phyloP scores from a whole-genome alignment of 2,888 invertebrate genomes.

The Eupithecia pulchellata region DNA sequence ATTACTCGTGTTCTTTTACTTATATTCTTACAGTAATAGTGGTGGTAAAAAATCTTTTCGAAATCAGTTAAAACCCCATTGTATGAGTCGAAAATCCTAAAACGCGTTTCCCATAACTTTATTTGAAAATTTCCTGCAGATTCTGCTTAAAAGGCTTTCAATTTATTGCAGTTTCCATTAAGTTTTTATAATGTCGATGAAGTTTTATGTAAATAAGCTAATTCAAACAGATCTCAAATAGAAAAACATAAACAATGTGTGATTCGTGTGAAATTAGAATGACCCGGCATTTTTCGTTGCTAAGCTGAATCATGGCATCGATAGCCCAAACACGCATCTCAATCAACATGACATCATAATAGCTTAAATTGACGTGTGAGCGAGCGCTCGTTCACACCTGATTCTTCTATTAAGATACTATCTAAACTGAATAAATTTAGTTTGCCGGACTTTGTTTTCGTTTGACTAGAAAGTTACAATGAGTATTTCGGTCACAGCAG shows the following conservation, averaged over 20 bases:
- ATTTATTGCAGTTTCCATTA: background rate
- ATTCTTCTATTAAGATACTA: constrained; percentile 26
- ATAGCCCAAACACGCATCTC: constrained; percentile 55
- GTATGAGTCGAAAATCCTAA: no score
- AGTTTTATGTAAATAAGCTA: background rate
- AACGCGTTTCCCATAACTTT: no score
- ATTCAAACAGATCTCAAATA: background rate
- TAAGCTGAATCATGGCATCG: constrained; percentile 50
- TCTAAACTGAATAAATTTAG: constrained; percentile 31
- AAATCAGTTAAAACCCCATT: no score
- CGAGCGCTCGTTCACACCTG: constrained; percentile 42
- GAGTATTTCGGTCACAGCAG: constrained; percentile 23
- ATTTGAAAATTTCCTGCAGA: no score
- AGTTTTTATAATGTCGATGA: background rate
- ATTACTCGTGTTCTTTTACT: no score
- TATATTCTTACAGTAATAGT: no score
- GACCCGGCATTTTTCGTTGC: constrained; percentile 44
- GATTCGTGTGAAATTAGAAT: constrained; percentile 17
- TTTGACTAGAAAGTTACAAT: constrained; percentile 40
- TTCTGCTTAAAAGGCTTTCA: background rate
- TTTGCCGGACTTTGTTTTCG: constrained; percentile 32
- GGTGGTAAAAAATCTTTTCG: no score
- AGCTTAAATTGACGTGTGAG: constrained; percentile 62
- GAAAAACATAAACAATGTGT: background rate
- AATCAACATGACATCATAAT: constrained; percentile 65